These are phyloP conservation scores for Alloscopus bannaensis DNA, from an alignment of 2,888 invertebrate genomes.

Conservation along the genomic window DNA sequence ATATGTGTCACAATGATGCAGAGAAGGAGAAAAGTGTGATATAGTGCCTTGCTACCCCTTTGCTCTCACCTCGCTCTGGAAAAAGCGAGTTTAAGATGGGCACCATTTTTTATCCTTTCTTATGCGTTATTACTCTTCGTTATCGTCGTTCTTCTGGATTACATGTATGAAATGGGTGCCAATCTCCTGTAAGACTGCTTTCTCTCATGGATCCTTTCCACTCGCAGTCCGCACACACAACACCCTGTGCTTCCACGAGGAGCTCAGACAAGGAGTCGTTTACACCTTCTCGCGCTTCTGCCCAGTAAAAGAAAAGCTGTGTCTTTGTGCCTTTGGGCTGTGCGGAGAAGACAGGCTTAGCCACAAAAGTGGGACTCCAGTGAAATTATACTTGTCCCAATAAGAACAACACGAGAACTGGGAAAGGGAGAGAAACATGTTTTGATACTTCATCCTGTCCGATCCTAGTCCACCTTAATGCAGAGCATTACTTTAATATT, in stretches of 20 bases:
- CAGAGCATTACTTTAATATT: too few species aligned
- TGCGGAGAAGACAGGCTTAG: too few species aligned
- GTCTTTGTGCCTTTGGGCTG: too few species aligned
- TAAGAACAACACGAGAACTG: too few species aligned
- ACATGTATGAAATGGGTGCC: slow-evolving; percentile 21
- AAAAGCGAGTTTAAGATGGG: background rate
- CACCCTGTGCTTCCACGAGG: too few species aligned
- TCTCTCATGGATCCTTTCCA: background rate
- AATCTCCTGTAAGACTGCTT: slow-evolving; percentile 13
- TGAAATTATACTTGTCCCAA: background rate
- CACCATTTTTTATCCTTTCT: slow-evolving; percentile 10
- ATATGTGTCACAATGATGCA: slow-evolving; percentile 8
- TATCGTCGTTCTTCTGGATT: slow-evolving; percentile 11
- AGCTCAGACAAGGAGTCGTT: too few species aligned
- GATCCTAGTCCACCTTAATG: background rate
- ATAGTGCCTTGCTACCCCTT: too few species aligned
- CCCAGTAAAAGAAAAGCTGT: too few species aligned
- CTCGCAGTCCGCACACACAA: background rate
- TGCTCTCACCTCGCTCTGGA: too few species aligned
- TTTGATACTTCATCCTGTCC: background rate
- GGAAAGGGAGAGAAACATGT: background rate
- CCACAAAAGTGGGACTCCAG: background rate
- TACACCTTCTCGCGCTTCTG: too few species aligned
- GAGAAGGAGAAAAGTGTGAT: background rate
- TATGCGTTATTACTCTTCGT: slow-evolving; percentile 29